Evolutionary conservation across 2,113 vertebrate genomes (phyloP), one percentile per base, ranked within the genome.

Genomic region (Herpetotheres cachinnans): DNA sequence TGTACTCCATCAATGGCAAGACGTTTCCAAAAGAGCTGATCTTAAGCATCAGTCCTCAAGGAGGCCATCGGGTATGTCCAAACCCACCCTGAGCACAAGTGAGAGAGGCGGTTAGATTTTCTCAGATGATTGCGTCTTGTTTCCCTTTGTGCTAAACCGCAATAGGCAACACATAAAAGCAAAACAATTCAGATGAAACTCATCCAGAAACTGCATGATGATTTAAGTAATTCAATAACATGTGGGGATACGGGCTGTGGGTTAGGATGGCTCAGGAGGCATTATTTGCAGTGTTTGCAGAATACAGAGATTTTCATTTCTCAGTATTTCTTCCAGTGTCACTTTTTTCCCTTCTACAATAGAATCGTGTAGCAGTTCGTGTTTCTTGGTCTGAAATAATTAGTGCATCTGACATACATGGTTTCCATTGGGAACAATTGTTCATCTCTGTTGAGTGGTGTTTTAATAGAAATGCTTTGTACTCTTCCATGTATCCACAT

Each of bases 381-480:
- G 34, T 82, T 82, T 67, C 67, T 61, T 27, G 16, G 24, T 70
- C 58, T 83, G 79, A 80, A 95, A 36, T 77, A 65, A 93, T 56
- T 11, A 62, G 54, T 86, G 80, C 36, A n/a, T 69, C 44, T 69
- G 58, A n/a, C 67, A n/a, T 55, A 49, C n/a, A 7, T 40, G 54
- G n/a, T 83, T 86, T 73, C 86, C 76, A 10, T 0, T 77, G 62
- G 91, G 86, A 83, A 4, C 44, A 32, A 42, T 34, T 56, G 30
- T 65, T 65, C 86, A 56, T 54, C 83, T 92, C 86, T 11, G 80
- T 49, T 54, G 78, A 85, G 86, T 71, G 30, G 54, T 91, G 92
- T 50, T 89, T 85, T 79, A 71, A 34, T 56, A 49, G 82, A 79
- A 81, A 50, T 93, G 81, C 71, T 97, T 87, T 89, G 61, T 90